These are phyloP conservation scores for Ceratosolen fusciceps DNA, from an alignment of 1,140 invertebrate species.

Conservation along the genomic window DNA sequence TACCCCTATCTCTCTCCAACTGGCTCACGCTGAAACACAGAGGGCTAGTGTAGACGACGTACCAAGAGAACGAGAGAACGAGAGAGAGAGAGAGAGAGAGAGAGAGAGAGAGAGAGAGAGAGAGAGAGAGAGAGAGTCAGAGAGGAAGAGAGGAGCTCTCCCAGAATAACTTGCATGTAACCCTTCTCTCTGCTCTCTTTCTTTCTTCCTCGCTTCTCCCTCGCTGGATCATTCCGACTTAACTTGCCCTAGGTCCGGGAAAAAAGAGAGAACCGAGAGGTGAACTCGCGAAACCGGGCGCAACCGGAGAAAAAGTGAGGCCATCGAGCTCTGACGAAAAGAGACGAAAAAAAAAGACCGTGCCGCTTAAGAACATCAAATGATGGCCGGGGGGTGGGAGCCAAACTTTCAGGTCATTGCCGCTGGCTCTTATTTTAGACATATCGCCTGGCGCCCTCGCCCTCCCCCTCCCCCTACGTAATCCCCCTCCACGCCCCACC, in stretches of 20 bases:
- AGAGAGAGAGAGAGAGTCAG: neutral
- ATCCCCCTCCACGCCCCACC: neutral
- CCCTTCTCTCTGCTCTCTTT: conserved; percentile 50
- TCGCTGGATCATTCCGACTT: conserved; percentile 2
- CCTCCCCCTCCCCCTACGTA: no score
- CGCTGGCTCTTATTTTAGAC: conserved; percentile 38
- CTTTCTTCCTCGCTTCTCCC: conserved; percentile 40
- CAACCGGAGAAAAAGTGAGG: conserved; percentile 51
- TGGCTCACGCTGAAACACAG: neutral
- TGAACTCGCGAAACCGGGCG: conserved; percentile 46
- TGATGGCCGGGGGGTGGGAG: conserved; percentile 45
- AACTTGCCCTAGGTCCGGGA: conserved; percentile 61
- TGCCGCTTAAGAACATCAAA: conserved; percentile 37
- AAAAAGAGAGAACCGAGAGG: conserved; percentile 59
- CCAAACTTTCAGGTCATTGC: conserved; percentile 43
- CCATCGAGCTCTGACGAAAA: conserved; percentile 10
- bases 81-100: neutral
- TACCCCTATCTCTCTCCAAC: conserved; percentile 1
- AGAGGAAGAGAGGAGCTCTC: conserved; percentile 54
- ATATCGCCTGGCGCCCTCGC: no score
- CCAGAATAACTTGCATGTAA: conserved; percentile 71
- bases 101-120: conserved; percentile 1
- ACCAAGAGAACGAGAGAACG: neutral
- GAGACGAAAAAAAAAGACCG: conserved; percentile 43
- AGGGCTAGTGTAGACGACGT: no score